Evolutionary conservation across 2,888 invertebrate species (phyloP), one percentile per base, ranked within the genome.

Genomic region (Caenorhabditis plicata): DNA sequence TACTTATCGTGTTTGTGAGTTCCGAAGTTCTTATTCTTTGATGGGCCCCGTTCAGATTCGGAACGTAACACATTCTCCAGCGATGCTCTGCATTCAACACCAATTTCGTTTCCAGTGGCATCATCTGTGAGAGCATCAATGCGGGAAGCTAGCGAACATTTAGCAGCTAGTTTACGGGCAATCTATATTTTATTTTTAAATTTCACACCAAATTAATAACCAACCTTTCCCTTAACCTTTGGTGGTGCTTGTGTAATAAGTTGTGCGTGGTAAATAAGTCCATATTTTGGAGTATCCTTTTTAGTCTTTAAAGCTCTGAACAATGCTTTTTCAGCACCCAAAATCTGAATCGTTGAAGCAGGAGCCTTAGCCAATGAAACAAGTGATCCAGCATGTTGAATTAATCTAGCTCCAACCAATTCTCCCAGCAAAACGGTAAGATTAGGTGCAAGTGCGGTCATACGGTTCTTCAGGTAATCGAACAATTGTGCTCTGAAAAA

Each of bases 391-490:
- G 96, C 91, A 81, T 95, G 95, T 0, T 96, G 89, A 73, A 99
- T 95, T 2, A 99, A 85, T 46, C 96, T 86, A 4, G 98, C 98
- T 13, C 96, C 98, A 11, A 99, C 92, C 38, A 95, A 87, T 81
- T 99, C 98, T 7, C 98, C 98, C 0, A 98, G 90, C 20, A 99
- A 84, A 22, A 92, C 88, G 0, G 94, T 92, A 36, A 99, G 83
- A 85, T 98, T 98, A 0, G 98, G 98, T 0, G 98, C 96, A 86
- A 98, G 90, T 0, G 96, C 94, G 87, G 91, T 89, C 98, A 98
- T 99, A 72, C 96, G 86, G 22, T 92, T 89, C 81, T 91, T 92
- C 38, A 99, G 85, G 81, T 99, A 98, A 64, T 86, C 93, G 63
- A 90, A 92, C 51, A 99, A 84, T 82, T 94, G 91, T 19, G 88